Percentiles rank a stretch among this genome's conserved stretches.
Evolutionary conservation across 1,140 invertebrate genomes (phyloP).

Genomic region (Laodelphax striatellus): DNA sequence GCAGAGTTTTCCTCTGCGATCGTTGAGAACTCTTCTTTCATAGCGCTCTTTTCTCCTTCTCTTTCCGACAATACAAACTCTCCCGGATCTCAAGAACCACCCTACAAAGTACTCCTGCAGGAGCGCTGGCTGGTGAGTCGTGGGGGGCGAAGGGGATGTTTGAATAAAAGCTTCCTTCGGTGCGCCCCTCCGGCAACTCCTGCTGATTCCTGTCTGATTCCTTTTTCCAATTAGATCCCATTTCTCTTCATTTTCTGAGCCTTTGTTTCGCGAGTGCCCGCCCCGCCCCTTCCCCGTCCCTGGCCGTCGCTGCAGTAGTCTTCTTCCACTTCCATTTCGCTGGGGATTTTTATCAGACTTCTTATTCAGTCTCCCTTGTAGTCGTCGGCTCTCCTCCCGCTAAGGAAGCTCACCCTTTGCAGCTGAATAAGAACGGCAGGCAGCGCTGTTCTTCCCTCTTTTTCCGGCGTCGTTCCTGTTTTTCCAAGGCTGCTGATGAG

Average conservation of each 20-base stretch:
- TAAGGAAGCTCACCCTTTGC: not conserved
- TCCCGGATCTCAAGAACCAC: not conserved
- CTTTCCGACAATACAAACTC: not conserved
- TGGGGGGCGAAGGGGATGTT: not conserved
- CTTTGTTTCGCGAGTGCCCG: not conserved
- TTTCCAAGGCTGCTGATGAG: not conserved
- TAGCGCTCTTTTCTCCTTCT: too few species aligned
- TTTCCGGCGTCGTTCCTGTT: not conserved
- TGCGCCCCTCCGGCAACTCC: not conserved
- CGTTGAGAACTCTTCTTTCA: not conserved
- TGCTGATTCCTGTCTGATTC: slow-evolving; percentile 3
- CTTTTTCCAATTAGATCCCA: slow-evolving; percentile 3
- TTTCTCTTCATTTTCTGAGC: slow-evolving; percentile 1
- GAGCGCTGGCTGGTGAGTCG: not conserved
- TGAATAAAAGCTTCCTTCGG: slow-evolving; percentile 2
- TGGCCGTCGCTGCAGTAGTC: too few species aligned
- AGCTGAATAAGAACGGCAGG: too few species aligned
- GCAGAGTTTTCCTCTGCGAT: not conserved
- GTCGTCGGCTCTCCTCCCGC: not conserved
- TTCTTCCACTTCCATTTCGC: too few species aligned
- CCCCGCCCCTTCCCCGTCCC: not conserved
- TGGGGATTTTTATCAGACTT: too few species aligned
- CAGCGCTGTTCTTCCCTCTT: not conserved
- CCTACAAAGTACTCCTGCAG: not conserved
- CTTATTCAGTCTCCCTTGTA: not conserved